Conservation (phyloP, 2,888 invertebrate species). For the Meteorus cinctellus region DNA sequence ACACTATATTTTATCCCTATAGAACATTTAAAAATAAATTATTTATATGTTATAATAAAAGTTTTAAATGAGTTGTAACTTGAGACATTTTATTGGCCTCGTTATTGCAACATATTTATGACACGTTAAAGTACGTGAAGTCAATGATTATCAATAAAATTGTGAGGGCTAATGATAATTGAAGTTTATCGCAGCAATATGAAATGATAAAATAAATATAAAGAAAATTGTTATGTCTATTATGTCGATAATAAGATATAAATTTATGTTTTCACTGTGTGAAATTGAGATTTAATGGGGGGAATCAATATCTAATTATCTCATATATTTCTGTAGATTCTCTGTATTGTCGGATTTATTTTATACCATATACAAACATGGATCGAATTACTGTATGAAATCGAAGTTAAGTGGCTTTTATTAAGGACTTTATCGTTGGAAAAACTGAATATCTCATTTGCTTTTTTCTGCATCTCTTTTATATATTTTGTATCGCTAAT, state of each 20-base stretch:
- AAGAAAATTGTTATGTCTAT: not conserved
- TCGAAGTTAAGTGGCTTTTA: not conserved
- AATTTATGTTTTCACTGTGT: conserved; percentile 17
- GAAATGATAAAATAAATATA: conserved; percentile 11
- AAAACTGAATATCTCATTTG: too few species aligned
- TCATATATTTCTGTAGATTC: conserved; percentile 44
- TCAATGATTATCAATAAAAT: not conserved
- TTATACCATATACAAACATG: conserved; percentile 10
- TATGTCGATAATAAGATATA: not conserved
- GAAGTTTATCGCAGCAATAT: not conserved
- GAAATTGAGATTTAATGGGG: conserved; percentile 60
- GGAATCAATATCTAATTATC: conserved; percentile 70
- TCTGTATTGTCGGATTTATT: conserved; percentile 23
- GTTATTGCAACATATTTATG: not conserved
- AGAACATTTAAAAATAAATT: not conserved
- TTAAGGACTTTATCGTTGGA: not conserved
- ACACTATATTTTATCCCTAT: not conserved
- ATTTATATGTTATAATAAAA: not conserved
- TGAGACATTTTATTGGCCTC: conserved; percentile 20
- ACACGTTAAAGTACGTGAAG: not conserved
- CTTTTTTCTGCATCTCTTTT: too few species aligned
- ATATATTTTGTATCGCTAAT: too few species aligned
- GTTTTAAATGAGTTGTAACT: not conserved
- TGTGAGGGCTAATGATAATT: not conserved
- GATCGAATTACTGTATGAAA: not conserved